A percentile compares a stretch with the other conserved stretches of the same genome.
Conservation (phyloP, 2,888 invertebrate genomes). For the Lysandra bellargus region DNA sequence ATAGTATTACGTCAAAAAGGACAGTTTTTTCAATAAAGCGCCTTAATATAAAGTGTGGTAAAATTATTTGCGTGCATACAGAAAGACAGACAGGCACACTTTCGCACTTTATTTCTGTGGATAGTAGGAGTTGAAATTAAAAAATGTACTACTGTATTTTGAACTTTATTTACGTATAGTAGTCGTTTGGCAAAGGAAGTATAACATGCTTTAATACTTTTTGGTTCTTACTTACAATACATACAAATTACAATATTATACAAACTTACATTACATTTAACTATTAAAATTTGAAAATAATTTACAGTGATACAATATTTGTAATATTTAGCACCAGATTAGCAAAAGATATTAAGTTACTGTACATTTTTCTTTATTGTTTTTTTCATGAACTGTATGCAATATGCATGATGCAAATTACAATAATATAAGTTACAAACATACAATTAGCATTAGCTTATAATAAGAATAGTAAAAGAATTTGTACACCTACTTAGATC, state of each 20-base stretch:
- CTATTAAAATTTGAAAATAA: conserved; percentile 37
- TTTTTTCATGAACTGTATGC: not conserved
- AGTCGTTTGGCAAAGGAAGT: conserved; percentile 77
- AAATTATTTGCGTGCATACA: too few relatives aligned
- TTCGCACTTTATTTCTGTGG: not conserved
- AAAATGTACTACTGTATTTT: conserved; percentile 48
- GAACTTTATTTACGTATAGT: conserved; percentile 63
- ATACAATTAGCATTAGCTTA: not conserved
- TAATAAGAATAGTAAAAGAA: not conserved
- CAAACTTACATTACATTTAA: conserved; percentile 30
- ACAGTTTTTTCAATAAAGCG: too few relatives aligned
- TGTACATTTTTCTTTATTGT: conserved; percentile 17
- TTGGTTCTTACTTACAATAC: conserved; percentile 68
- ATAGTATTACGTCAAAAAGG: too few relatives aligned
- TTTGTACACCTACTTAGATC: not conserved
- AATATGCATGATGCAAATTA: not conserved
- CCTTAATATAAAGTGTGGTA: too few relatives aligned
- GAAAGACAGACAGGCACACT: too few relatives aligned
- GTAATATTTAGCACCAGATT: conserved; percentile 67
- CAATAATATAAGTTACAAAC: conserved; percentile 29
- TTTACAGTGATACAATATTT: conserved; percentile 50
- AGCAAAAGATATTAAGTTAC: conserved; percentile 44
- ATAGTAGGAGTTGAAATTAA: conserved; percentile 13
- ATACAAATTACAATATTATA: conserved; percentile 46
- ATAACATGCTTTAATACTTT: conserved; percentile 73